These are phyloP conservation scores for Drosophila ficusphila DNA, from an alignment of 1,140 invertebrate species.

Conservation along the genomic window DNA sequence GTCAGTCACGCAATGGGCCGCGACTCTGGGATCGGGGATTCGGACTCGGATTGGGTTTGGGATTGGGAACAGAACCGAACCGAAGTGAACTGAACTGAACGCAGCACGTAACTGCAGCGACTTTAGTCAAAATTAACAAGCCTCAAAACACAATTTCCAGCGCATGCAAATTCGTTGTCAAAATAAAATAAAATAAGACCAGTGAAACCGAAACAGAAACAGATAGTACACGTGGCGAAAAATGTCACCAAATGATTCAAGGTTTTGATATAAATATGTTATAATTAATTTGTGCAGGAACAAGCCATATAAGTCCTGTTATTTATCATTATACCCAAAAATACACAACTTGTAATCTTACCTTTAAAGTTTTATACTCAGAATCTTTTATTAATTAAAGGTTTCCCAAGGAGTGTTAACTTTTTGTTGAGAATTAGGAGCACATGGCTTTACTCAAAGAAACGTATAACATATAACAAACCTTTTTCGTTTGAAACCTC, in stretches of 20 bases:
- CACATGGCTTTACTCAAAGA: too few species aligned
- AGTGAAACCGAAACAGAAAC: conserved; percentile 38
- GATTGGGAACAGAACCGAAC: conserved; percentile 28
- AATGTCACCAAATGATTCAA: not conserved
- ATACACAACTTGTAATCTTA: too few species aligned
- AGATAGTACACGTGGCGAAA: conserved; percentile 12
- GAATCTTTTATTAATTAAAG: too few species aligned
- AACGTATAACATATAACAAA: too few species aligned
- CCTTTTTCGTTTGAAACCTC: not conserved
- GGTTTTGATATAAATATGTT: not conserved
- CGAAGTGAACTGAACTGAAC: conserved; percentile 32
- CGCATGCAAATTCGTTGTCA: conserved; percentile 83
- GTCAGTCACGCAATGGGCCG: conserved; percentile 69
- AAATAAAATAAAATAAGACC: conserved; percentile 56
- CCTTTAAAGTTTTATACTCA: too few species aligned
- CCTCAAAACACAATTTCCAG: conserved; percentile 80
- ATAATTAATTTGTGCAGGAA: too few species aligned
- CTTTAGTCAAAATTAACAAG: conserved; percentile 81
- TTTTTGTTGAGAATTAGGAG: not conserved
- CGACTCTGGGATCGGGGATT: conserved; percentile 28
- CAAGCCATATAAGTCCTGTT: too few species aligned
- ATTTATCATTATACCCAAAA: too few species aligned
- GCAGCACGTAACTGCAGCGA: conserved; percentile 62
- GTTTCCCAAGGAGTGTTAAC: too few species aligned
- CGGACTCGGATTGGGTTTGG: conserved; percentile 23